These are phyloP conservation scores for Oostethus manadensis DNA, from an alignment of 2,113 vertebrate species.

Conservation along the genomic window DNA sequence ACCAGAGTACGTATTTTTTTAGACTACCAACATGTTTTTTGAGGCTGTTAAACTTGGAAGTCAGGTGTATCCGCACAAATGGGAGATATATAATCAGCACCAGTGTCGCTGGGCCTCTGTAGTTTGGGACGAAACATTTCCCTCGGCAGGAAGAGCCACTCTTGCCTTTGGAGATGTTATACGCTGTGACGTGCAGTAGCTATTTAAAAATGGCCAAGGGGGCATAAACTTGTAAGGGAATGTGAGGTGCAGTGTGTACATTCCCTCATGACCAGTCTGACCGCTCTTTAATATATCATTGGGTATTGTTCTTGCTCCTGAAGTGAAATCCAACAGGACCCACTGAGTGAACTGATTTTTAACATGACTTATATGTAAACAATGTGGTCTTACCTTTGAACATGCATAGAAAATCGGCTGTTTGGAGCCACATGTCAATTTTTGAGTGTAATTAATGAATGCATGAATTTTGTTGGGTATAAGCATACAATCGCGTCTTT, in stretches of 20 bases:
- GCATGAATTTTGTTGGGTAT: too few relatives aligned
- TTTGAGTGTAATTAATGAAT: too few relatives aligned
- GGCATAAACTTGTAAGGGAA: constrained; percentile 33
- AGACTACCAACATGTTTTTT: neutral
- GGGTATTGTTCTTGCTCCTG: constrained; percentile 16
- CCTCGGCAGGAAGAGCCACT: constrained; percentile 42
- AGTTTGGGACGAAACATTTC: constrained; percentile 35
- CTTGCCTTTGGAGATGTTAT: constrained; percentile 57
- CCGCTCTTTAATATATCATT: neutral
- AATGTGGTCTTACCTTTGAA: too few relatives aligned
- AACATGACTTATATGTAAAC: too few relatives aligned
- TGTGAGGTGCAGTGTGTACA: constrained; percentile 21
- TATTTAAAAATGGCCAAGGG: constrained; percentile 47
- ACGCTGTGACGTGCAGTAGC: constrained; percentile 40
- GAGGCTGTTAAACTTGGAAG: neutral
- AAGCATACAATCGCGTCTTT: too few relatives aligned
- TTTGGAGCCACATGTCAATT: too few relatives aligned
- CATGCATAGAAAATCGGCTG: too few relatives aligned
- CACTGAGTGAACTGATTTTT: too few relatives aligned
- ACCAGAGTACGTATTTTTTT: neutral
- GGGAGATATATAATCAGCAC: constrained; percentile 10
- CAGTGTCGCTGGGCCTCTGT: constrained; percentile 4
- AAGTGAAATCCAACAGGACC: constrained; percentile 1
- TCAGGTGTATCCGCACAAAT: neutral
- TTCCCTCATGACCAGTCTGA: constrained; percentile 3